phyloP scores from a whole-genome alignment of 2,113 vertebrate genomes.

The Gallinago undulata region DNA sequence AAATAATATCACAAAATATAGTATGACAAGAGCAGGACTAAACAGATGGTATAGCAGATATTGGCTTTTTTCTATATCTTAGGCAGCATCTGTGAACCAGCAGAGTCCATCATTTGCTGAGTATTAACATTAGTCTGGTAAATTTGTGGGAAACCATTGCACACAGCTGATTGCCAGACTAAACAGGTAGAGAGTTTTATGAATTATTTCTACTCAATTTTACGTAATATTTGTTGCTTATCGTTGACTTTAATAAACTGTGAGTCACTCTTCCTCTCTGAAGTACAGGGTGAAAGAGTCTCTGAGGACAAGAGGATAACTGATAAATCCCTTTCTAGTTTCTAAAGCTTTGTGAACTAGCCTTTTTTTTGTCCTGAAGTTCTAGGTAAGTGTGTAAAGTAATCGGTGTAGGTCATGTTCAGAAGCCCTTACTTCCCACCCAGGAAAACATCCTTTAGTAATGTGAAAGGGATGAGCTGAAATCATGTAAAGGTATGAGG shows the following conservation, averaged over 20 bases:
- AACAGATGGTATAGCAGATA: slow-evolving; percentile 57
- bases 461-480: neutral
- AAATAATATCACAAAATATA: slow-evolving; percentile 46
- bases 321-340: neutral
- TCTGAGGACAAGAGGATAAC: neutral
- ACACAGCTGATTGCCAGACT: neutral
- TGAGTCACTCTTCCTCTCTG: neutral
- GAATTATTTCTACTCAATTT: neutral
- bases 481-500: neutral
- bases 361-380: neutral
- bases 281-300: neutral
- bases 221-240: neutral
- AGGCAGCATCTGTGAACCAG: slow-evolving; percentile 45
- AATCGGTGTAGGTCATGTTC: neutral
- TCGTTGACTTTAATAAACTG: neutral
- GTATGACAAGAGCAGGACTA: slow-evolving; percentile 39
- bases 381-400: neutral
- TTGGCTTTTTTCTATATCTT: neutral
- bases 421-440: neutral
- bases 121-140: slow-evolving; percentile 11
- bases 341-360: neutral
- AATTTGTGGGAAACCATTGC: slow-evolving; percentile 9
- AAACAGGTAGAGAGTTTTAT: neutral
- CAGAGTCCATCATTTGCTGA: slow-evolving; percentile 24
- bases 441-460: neutral